These are phyloP conservation scores for Phenganax marumi DNA, from an alignment of 92 coral and sea anemone species.

Conservation along the genomic window DNA sequence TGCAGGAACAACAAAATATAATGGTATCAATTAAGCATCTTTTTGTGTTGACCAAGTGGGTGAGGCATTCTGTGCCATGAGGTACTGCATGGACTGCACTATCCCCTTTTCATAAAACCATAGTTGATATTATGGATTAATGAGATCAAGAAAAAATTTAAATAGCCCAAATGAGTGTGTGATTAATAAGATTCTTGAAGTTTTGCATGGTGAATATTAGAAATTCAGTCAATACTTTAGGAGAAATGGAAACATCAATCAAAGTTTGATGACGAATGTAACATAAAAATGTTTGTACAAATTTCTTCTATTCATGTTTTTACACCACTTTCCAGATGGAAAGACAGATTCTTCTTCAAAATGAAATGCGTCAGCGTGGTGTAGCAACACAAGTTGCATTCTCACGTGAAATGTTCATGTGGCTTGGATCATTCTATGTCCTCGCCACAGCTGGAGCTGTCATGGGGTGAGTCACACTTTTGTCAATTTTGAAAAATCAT, in stretches of 20 bases:
- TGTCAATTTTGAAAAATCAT: not conserved
- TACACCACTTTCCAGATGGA: constrained; percentile 56
- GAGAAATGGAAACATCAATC: too few species aligned
- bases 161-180: too few species aligned
- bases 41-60: not conserved
- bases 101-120: too few species aligned
- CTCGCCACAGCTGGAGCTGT: constrained; percentile 67
- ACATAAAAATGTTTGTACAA: too few species aligned
- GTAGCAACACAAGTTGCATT: constrained; percentile 90
- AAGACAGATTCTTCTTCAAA: constrained; percentile 90
- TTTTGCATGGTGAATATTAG: too few species aligned
- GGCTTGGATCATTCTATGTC: constrained; percentile 89
- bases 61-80: not conserved
- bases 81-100: not conserved
- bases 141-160: too few species aligned
- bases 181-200: too few species aligned
- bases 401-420: constrained; percentile 79
- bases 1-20: constrained; percentile 39
- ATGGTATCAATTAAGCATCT: constrained; percentile 8
- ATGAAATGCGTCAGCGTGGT: constrained; percentile 82
- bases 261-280: too few species aligned
- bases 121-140: too few species aligned
- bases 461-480: constrained; percentile 66
- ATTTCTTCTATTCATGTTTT: too few species aligned
- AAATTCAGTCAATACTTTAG: too few species aligned